Conservation (phyloP, 2,797 vertebrate species). For the Alfaro cultratus region DNA sequence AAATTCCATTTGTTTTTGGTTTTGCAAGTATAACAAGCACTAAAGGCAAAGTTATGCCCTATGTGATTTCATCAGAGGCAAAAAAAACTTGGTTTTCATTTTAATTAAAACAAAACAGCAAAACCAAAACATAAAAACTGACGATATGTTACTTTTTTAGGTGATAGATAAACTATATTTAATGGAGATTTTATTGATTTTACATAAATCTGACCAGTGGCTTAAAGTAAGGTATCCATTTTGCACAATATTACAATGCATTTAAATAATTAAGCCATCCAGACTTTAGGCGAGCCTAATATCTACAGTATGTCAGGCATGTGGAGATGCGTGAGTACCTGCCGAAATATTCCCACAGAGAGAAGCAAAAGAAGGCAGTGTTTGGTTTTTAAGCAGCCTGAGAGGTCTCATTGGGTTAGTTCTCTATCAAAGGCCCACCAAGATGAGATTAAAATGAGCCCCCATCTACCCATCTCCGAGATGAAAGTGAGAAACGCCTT, state of each 20-base stretch:
- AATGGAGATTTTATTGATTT: background rate
- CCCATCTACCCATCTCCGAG: conserved; percentile 56
- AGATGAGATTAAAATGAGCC: conserved; percentile 49
- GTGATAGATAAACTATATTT: background rate
- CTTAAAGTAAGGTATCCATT: background rate
- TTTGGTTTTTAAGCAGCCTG: conserved; percentile 46
- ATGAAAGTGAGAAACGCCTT: conserved; percentile 60
- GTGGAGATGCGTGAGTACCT: conserved; percentile 17
- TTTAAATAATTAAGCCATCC: conserved; percentile 34
- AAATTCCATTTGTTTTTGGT: background rate
- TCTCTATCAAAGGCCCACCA: conserved; percentile 49
- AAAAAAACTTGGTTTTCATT: conserved; percentile 37
- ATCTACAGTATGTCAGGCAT: conserved; percentile 5
- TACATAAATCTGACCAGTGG: background rate
- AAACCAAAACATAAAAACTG: background rate
- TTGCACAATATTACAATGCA: background rate
- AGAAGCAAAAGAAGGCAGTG: conserved; percentile 19
- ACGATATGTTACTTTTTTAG: background rate
- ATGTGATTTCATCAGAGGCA: background rate
- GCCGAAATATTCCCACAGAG: conserved; percentile 4
- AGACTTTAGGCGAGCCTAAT: conserved; percentile 3
- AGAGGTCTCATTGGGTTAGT: conserved; percentile 54
- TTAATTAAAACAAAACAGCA: background rate
- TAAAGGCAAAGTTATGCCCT: background rate
- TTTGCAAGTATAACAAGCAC: background rate